A percentile compares a stretch with the other conserved stretches of the same genome.
Conservation (phyloP, 2,888 invertebrate species). For the Trachelus stipa region DNA sequence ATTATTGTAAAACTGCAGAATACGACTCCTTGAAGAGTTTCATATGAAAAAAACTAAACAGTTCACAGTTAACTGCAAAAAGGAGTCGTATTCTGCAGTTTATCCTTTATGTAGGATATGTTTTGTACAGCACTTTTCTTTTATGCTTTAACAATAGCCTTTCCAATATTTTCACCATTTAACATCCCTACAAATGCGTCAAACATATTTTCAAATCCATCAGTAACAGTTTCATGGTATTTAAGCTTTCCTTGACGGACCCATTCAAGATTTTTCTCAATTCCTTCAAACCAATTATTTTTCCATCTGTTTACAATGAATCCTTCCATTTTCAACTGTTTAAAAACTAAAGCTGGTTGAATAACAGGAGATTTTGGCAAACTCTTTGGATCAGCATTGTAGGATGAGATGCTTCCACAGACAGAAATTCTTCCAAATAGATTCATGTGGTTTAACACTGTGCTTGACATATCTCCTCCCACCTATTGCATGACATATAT, state of each 20-base stretch:
- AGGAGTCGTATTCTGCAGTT: too few species aligned
- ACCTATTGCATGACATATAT: constrained; percentile 68
- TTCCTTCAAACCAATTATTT: constrained; percentile 74
- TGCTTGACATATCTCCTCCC: constrained; percentile 74
- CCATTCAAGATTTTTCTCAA: constrained; percentile 74
- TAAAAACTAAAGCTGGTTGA: constrained; percentile 70
- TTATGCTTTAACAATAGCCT: constrained; percentile 76
- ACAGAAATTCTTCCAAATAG: constrained; percentile 72
- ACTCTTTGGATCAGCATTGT: constrained; percentile 70
- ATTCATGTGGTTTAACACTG: constrained; percentile 74
- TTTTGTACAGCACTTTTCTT: background rate
- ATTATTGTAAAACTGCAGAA: background rate
- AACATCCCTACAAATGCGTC: constrained; percentile 76
- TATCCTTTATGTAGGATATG: background rate
- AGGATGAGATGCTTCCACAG: constrained; percentile 76
- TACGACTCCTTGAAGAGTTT: too few species aligned
- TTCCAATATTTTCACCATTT: constrained; percentile 77
- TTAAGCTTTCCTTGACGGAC: constrained; percentile 77
- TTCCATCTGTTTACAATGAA: constrained; percentile 71
- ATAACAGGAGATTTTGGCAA: constrained; percentile 69
- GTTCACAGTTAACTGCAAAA: too few species aligned
- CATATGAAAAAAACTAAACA: too few species aligned
- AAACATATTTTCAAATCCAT: constrained; percentile 81
- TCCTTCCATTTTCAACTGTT: constrained; percentile 75
- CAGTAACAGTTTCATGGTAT: constrained; percentile 76